Percentiles rank a stretch among this genome's conserved stretches.
phyloP scores from a whole-genome alignment of 2,113 vertebrate species.

The Bos taurus region ARS-UCD2.0 NC_037347.1:1157501-1158000 shows the following conservation, averaged over 20 bases:
- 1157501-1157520: not conserved
- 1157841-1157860: not conserved
- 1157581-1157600: slow-evolving; percentile 67
- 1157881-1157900: not conserved
- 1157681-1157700: slow-evolving; percentile 15
- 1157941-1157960: not conserved
- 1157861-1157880: not conserved
- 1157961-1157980: not conserved
- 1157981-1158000: not conserved
- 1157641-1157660: slow-evolving; percentile 50
- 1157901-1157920: fast-evolving
- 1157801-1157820: not conserved
- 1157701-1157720: slow-evolving; percentile 34
- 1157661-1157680: not conserved
- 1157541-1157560: slow-evolving; percentile 50
- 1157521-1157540: slow-evolving; percentile 56
- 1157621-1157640: slow-evolving; percentile 36
- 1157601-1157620: not conserved
- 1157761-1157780: slow-evolving; percentile 12
- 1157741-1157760: slow-evolving; percentile 48
- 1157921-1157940: not conserved
- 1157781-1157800: slow-evolving; percentile 47
- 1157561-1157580: slow-evolving; percentile 56
- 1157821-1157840: slow-evolving; percentile 30
- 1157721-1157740: slow-evolving; percentile 56